A percentile compares a stretch with the other conserved stretches of the same genome.
phyloP scores from a whole-genome alignment of 1,140 invertebrate species.

The Eubasilissa regina region DNA sequence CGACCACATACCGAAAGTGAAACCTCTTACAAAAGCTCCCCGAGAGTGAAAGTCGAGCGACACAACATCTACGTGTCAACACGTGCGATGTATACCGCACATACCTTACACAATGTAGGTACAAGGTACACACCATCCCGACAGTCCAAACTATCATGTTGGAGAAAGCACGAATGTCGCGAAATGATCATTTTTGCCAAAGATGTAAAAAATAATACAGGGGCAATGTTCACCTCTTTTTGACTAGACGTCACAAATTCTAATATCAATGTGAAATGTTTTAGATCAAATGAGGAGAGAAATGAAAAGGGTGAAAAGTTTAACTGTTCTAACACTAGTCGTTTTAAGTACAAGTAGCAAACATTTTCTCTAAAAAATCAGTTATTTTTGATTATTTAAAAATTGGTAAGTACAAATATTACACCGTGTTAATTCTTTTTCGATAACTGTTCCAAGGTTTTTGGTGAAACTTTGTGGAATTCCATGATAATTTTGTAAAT shows the following conservation, averaged over 20 bases:
- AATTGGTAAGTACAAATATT: too few relatives aligned
- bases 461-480: too few relatives aligned
- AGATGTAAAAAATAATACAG: neutral
- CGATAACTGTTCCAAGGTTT: too few relatives aligned
- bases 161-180: too few relatives aligned
- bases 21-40: slow-evolving; percentile 56
- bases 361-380: too few relatives aligned
- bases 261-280: neutral
- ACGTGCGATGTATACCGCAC: slow-evolving; percentile 24
- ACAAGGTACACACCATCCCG: neutral
- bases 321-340: slow-evolving; percentile 13
- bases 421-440: too few relatives aligned
- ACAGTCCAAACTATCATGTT: too few relatives aligned
- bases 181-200: neutral
- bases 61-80: slow-evolving; percentile 56
- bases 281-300: neutral
- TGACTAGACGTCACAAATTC: neutral
- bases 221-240: neutral
- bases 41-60: slow-evolving; percentile 56
- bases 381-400: too few relatives aligned
- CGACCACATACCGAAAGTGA: slow-evolving; percentile 53
- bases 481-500: too few relatives aligned
- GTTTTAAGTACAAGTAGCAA: too few relatives aligned
- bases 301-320: slow-evolving; percentile 8
- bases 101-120: neutral